phyloP scores from a whole-genome alignment of 2,113 vertebrate species.

The Lasiurus borealis region DNA sequence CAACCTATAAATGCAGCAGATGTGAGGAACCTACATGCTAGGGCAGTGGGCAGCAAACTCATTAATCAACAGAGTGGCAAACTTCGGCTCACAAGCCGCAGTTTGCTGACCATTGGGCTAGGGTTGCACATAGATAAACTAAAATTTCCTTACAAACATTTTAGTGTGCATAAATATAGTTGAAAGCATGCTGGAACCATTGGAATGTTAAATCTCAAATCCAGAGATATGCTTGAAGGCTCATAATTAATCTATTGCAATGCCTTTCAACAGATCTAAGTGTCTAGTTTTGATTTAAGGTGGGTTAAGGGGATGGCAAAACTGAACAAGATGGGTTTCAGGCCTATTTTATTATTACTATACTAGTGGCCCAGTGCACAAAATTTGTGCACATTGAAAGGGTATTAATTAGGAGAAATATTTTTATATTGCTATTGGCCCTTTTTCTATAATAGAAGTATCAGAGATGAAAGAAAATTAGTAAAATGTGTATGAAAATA shows the following conservation, averaged over 20 bases:
- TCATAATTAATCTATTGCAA: neutral
- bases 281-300: conserved; percentile 3
- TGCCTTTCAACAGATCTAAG: conserved; percentile 13
- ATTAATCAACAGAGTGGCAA: too few species aligned
- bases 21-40: neutral
- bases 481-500: too few species aligned
- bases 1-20: neutral
- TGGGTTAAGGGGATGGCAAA: neutral
- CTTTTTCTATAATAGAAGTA: too few species aligned
- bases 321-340: neutral
- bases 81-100: too few species aligned
- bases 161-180: neutral
- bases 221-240: conserved; percentile 51
- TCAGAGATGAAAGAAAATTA: too few species aligned
- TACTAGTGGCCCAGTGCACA: too few species aligned
- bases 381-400: too few species aligned
- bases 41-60: neutral
- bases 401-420: too few species aligned
- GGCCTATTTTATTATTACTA: neutral
- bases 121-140: neutral
- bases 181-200: conserved; percentile 12
- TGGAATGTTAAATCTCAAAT: conserved; percentile 41
- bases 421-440: too few species aligned
- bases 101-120: neutral
- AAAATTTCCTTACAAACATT: neutral